Evolutionary conservation across 2,888 invertebrate species (phyloP).

Genomic region (Meteorus colon): DNA sequence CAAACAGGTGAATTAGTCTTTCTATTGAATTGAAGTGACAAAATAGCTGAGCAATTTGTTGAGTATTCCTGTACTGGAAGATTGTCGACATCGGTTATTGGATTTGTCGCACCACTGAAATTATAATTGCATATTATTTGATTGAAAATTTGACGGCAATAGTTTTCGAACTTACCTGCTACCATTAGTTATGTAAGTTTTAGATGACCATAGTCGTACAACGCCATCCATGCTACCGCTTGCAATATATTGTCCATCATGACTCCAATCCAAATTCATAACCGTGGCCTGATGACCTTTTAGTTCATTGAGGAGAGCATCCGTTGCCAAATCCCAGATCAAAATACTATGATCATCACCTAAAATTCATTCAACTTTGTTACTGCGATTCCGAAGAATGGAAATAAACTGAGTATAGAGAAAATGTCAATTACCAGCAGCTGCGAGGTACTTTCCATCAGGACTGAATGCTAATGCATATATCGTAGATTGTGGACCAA

Average conservation of each 20-base stretch:
- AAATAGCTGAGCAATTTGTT: slow-evolving; percentile 70
- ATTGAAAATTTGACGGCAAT: slow-evolving; percentile 8
- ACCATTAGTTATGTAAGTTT: slow-evolving; percentile 60
- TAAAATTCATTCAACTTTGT: slow-evolving; percentile 10
- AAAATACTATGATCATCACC: slow-evolving; percentile 66
- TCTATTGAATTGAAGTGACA: slow-evolving; percentile 68
- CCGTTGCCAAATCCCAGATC: slow-evolving; percentile 70
- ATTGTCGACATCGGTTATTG: slow-evolving; percentile 51
- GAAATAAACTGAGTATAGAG: not conserved
- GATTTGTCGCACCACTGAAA: slow-evolving; percentile 62
- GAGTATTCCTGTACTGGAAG: slow-evolving; percentile 62
- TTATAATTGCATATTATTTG: slow-evolving; percentile 17
- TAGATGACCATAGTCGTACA: slow-evolving; percentile 68
- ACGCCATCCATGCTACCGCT: slow-evolving; percentile 69
- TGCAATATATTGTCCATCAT: slow-evolving; percentile 70
- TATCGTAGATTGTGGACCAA: slow-evolving; percentile 85
- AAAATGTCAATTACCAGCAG: slow-evolving; percentile 78
- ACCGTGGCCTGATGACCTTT: slow-evolving; percentile 70
- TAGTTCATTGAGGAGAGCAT: slow-evolving; percentile 66
- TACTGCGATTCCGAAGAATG: not conserved
- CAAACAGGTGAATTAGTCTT: slow-evolving; percentile 69
- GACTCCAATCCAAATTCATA: slow-evolving; percentile 71
- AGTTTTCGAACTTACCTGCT: slow-evolving; percentile 57
- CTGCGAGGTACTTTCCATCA: slow-evolving; percentile 87
- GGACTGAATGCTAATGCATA: slow-evolving; percentile 88